phyloP scores from a whole-genome alignment of 2,888 invertebrate species.

The Ctenicera cuprea region DNA sequence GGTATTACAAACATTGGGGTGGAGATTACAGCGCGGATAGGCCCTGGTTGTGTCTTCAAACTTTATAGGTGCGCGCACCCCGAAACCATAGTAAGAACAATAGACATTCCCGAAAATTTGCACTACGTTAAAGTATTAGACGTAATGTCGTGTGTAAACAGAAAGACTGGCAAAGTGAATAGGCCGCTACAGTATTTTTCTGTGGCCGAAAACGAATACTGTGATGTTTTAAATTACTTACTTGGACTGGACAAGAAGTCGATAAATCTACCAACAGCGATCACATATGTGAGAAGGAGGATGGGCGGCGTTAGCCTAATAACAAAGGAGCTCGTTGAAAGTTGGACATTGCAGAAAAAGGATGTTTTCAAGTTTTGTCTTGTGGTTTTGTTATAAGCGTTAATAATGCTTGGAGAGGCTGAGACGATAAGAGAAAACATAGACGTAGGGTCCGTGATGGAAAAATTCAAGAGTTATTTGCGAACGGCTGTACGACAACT shows the following conservation, averaged over 20 bases:
- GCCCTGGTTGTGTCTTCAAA: neutral
- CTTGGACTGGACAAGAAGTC: neutral
- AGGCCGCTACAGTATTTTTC: constrained; percentile 10
- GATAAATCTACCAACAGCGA: neutral
- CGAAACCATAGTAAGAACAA: neutral
- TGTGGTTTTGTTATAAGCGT: neutral
- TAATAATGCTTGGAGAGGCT: neutral
- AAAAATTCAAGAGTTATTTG: no score
- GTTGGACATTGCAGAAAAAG: neutral
- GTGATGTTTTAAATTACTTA: neutral
- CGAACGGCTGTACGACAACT: no score
- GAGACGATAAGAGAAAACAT: no score
- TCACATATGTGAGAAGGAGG: neutral
- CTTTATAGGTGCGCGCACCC: neutral
- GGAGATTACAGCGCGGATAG: neutral
- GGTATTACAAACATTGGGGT: neutral
- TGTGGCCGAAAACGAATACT: neutral
- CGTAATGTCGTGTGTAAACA: constrained; percentile 15
- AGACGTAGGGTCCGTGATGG: no score
- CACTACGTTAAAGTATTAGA: constrained; percentile 3
- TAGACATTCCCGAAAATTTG: neutral
- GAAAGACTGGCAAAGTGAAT: constrained; percentile 19
- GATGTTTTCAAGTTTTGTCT: neutral
- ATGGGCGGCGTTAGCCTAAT: neutral
- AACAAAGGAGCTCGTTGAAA: neutral